Conservation (phyloP, 2,113 vertebrate genomes). For the Gymnogyps californianus region DNA sequence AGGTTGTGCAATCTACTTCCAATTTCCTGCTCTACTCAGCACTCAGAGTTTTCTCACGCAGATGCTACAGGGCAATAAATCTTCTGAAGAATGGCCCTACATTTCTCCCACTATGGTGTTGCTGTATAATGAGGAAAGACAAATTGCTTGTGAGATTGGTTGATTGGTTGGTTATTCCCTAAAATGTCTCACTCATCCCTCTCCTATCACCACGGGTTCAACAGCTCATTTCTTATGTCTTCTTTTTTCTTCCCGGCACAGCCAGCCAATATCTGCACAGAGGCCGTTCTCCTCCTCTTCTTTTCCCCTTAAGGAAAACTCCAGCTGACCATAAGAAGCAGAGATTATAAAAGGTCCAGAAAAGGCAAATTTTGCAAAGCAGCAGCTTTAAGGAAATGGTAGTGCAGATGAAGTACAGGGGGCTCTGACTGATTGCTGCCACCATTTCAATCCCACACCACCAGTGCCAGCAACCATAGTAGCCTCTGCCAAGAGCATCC, state of each 20-base stretch:
- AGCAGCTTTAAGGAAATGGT: neutral
- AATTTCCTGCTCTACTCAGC: constrained; percentile 49
- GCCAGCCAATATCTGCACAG: neutral
- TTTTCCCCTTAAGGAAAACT: constrained; percentile 27
- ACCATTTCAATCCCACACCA: neutral
- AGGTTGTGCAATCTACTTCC: constrained; percentile 9
- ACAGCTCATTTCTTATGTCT: constrained; percentile 6
- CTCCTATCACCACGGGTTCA: constrained; percentile 14
- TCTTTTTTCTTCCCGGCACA: neutral
- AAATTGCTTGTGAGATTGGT: constrained; percentile 19
- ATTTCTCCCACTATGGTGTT: constrained; percentile 5
- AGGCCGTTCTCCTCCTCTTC: constrained; percentile 6
- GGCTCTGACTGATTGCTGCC: neutral
- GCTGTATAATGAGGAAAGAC: constrained; percentile 46
- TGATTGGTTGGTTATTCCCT: constrained; percentile 32
- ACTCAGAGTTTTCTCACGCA: constrained; percentile 1
- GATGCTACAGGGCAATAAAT: constrained; percentile 51
- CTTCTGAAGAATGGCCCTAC: constrained; percentile 32
- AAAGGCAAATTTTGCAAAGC: neutral
- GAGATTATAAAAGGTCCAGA: neutral
- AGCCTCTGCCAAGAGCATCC: neutral
- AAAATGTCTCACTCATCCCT: constrained; percentile 31
- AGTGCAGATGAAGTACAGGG: neutral
- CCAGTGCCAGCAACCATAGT: neutral
- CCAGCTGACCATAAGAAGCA: neutral